Evolutionary conservation across 2,888 invertebrate species (phyloP).

Genomic region (Scaptomyza cyrtandrae): DNA sequence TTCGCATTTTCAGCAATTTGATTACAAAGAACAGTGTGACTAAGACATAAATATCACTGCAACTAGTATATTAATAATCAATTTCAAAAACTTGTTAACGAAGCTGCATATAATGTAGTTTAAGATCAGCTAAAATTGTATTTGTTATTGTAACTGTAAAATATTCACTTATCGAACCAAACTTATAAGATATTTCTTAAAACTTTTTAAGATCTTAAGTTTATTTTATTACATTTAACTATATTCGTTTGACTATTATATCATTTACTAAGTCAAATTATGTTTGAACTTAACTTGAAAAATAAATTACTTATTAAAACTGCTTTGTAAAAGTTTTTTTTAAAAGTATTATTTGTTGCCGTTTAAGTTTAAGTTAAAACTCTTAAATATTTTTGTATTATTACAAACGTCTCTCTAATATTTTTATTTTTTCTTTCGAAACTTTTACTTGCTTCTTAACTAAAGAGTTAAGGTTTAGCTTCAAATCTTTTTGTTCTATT

Average conservation of each 20-base stretch:
- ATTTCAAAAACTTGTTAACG: background rate
- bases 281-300: background rate
- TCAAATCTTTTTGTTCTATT: background rate
- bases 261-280: background rate
- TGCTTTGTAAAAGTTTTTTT: too few species aligned
- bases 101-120: background rate
- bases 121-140: background rate
- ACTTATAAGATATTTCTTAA: background rate
- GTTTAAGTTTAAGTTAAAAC: too few species aligned
- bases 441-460: too few species aligned
- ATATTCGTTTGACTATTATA: background rate
- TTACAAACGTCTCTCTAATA: too few species aligned
- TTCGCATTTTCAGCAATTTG: conserved; percentile 73
- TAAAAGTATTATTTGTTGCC: too few species aligned
- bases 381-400: too few species aligned
- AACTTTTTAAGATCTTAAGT: background rate
- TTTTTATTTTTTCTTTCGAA: too few species aligned
- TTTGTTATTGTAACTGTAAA: background rate
- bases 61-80: background rate
- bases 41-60: background rate
- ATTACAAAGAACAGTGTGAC: conserved; percentile 64
- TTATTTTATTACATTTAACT: background rate
- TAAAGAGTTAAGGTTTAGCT: too few species aligned
- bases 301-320: too few species aligned
- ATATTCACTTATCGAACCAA: background rate